phyloP scores from a whole-genome alignment of 1,140 invertebrate species.

The Rhysida immarginata region DNA sequence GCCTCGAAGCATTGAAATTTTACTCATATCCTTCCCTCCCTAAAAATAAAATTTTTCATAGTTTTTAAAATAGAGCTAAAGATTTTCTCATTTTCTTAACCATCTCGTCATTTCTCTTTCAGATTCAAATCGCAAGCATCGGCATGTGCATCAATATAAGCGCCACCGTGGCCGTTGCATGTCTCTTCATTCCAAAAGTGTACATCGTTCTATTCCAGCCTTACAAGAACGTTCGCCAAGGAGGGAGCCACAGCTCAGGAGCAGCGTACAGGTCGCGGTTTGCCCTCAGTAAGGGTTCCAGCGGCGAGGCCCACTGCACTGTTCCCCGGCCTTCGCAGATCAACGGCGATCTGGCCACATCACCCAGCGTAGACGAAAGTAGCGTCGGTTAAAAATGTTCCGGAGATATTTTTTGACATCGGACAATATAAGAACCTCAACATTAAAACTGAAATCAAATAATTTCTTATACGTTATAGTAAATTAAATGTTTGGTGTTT shows the following conservation, averaged over 20 bases:
- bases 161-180: slow-evolving; percentile 55
- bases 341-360: slow-evolving; percentile 20
- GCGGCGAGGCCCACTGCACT: background rate
- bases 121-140: slow-evolving; percentile 61
- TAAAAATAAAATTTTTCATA: too few species aligned
- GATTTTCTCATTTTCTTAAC: too few species aligned
- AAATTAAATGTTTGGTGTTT: too few species aligned
- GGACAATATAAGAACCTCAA: too few species aligned
- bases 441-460: too few species aligned
- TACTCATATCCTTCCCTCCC: background rate
- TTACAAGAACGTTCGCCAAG: slow-evolving; percentile 51
- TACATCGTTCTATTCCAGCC: slow-evolving; percentile 59
- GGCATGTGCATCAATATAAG: slow-evolving; percentile 63
- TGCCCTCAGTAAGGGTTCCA: background rate
- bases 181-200: slow-evolving; percentile 62
- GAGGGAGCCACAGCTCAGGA: slow-evolving; percentile 23
- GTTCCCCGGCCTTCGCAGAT: slow-evolving; percentile 17
- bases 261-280: background rate
- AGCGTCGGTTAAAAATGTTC: slow-evolving; percentile 8
- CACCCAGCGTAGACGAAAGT: slow-evolving; percentile 11
- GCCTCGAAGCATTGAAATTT: background rate
- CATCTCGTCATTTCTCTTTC: slow-evolving; percentile 22
- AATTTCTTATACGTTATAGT: too few species aligned
- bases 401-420: too few species aligned
- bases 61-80: too few species aligned